These are phyloP conservation scores for Lethocerus indicus DNA, from an alignment of 1,140 invertebrate genomes.

Conservation along the genomic window DNA sequence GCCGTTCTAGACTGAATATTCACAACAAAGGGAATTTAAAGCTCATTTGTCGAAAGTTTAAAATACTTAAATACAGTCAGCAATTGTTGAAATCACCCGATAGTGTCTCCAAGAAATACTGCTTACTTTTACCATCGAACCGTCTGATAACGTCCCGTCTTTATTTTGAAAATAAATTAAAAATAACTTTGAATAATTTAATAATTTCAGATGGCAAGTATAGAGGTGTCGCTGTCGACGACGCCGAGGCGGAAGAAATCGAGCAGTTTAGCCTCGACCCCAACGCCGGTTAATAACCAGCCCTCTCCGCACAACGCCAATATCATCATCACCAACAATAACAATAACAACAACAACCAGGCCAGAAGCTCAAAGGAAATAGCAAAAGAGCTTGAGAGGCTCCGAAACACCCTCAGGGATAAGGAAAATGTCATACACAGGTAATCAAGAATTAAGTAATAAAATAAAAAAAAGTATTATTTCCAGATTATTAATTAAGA, in stretches of 20 bases:
- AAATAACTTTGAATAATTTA: no score
- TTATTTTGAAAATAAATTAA: no score
- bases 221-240: conserved; percentile 59
- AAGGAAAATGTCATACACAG: conserved; percentile 67
- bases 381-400: conserved; percentile 45
- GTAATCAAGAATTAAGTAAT: conserved; percentile 2
- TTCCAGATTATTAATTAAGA: no score
- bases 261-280: conserved; percentile 11
- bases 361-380: conserved; percentile 22
- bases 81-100: no score
- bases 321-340: conserved; percentile 18
- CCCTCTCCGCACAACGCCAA: conserved; percentile 20
- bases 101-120: no score
- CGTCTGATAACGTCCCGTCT: no score
- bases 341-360: conserved; percentile 24
- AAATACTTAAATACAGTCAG: no score
- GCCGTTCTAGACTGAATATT: no score
- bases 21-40: no score
- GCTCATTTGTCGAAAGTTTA: no score
- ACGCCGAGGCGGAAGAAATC: conserved; percentile 34
- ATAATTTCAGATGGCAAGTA: conserved; percentile 65
- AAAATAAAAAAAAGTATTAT: no score
- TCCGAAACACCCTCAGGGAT: conserved; percentile 52
- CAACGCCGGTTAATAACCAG: conserved; percentile 4
- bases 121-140: no score